Percentiles rank a stretch among this genome's conserved stretches.
phyloP scores from a whole-genome alignment of 2,113 vertebrate genomes.

The Cheirogaleus medius region DNA sequence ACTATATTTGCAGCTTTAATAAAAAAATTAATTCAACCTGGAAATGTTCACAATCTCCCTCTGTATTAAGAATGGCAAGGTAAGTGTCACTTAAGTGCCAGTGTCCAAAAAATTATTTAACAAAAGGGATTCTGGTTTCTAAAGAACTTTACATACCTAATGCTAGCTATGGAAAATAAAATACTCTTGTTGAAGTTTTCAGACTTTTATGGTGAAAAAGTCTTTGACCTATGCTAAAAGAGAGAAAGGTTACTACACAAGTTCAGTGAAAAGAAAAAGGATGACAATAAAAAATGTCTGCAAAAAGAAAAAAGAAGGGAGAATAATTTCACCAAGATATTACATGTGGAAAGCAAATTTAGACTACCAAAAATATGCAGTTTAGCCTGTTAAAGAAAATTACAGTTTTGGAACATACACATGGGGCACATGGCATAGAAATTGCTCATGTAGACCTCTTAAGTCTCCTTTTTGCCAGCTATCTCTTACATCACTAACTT shows the following conservation, averaged over 20 bases:
- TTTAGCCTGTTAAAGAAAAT: neutral
- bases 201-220: neutral
- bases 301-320: neutral
- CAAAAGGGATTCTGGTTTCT: neutral
- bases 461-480: neutral
- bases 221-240: neutral
- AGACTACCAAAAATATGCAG: neutral
- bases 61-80: neutral
- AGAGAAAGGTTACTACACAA: neutral
- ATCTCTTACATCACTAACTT: neutral
- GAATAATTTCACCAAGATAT: constrained; percentile 12
- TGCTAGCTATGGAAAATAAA: neutral
- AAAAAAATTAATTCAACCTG: neutral
- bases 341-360: neutral
- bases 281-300: too few species aligned
- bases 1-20: neutral
- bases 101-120: neutral
- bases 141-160: neutral
- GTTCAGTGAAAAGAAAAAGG: neutral
- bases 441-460: neutral
- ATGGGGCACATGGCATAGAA: neutral
- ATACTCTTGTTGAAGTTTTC: neutral
- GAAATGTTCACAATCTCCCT: neutral
- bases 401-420: neutral
- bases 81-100: neutral